Base-by-base conservation (phyloP, 2,797 vertebrate species). In the Channallabes apus region DNA sequence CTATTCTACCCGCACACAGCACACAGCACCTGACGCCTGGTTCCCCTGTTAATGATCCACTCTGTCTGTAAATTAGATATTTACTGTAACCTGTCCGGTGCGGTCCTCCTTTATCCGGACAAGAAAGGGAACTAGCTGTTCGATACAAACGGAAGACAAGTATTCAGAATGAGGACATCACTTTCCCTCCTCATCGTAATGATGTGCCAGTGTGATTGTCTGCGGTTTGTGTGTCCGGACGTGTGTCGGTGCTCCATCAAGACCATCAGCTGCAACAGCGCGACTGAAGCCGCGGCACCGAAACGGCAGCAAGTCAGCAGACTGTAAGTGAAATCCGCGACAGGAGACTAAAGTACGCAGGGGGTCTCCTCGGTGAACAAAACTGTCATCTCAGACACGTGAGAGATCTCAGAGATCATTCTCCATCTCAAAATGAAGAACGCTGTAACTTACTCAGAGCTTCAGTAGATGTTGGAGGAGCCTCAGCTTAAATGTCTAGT, bases 171-270 rank as follows among this genome's bases (percentile, higher is more conserved):
- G 88, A 62, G 67, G 78, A 82, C 62, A 7, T 82, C 24, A 4
- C 62, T 86, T 22, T 54, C 80, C 17, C 18, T 82, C 6, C 46
- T 27, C 35, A 15, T 27, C 32, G n/a, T 89, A 22, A 14, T 71
- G 38, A 64, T 82, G 78, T 62, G 32, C n/a, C 24, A 80, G 67
- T 80, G 78, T 78, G 59, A 54, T 2, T 76, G 84, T 41, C 56
- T 86, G 73, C 84, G 84, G 54, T 93, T 92, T 61, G 59, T 61
- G 41, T 94, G 94, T 73, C 93, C 92, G 41, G 87, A 89, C 29
- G 90, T 93, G 84, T 94, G 94, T 80, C 84, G 86, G 14, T 94
- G 94, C 85, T 91, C 84, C 38, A 56, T 85, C 61, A 86, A 87
- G 68, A 86, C 88, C 51, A 91, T 94, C 87, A 91, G 71, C 88